Conservation (phyloP, 2,113 vertebrate genomes). For the Siphamia tubifer region DNA sequence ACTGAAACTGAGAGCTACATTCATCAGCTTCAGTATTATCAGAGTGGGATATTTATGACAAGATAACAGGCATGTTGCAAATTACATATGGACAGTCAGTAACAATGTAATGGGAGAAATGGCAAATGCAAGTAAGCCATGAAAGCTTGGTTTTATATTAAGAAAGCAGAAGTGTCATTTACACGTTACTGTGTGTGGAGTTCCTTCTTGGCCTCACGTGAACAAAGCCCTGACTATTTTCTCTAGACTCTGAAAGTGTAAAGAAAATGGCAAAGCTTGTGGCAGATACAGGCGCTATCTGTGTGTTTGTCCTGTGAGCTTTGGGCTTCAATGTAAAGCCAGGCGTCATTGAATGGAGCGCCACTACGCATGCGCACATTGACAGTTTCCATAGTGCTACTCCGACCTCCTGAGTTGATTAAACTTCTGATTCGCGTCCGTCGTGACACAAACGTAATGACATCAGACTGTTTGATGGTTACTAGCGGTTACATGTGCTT, state of each 20-base stretch:
- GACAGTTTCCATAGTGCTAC: slow-evolving; percentile 65
- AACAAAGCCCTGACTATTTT: neutral
- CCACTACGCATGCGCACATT: slow-evolving; percentile 39
- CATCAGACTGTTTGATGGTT: neutral
- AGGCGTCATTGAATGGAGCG: neutral
- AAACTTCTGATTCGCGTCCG: slow-evolving; percentile 44
- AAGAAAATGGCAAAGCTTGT: neutral
- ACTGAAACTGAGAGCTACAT: too few relatives aligned
- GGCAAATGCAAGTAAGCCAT: neutral
- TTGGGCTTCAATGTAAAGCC: neutral
- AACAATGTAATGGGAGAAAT: neutral
- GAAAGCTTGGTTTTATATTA: neutral
- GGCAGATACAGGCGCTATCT: neutral
- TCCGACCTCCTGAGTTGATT: slow-evolving; percentile 49
- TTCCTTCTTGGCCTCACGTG: neutral
- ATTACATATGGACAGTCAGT: neutral
- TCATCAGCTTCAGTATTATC: too few relatives aligned
- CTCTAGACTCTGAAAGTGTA: neutral
- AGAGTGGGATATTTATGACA: neutral
- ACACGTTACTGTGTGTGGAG: neutral
- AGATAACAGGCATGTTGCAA: neutral
- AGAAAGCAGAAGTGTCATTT: slow-evolving; percentile 46
- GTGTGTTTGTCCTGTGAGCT: neutral
- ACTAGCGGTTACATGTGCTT: accelerated
- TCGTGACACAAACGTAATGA: neutral